phyloP scores from a whole-genome alignment of 2,797 vertebrate species.

The Kryptopterus vitreolus region DNA sequence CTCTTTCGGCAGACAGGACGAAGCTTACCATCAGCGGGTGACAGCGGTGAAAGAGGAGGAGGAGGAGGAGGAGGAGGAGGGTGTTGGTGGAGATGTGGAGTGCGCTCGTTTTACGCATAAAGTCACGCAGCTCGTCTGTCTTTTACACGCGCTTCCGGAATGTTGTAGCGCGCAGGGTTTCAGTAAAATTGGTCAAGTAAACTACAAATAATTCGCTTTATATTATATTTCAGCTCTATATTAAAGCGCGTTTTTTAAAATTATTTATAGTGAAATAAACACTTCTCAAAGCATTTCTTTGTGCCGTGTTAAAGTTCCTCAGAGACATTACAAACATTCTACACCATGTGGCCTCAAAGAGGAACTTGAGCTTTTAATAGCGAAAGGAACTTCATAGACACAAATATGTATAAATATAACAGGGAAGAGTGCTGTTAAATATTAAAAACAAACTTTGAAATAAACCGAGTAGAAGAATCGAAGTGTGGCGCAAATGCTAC shows the following conservation, averaged over 20 bases:
- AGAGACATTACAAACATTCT: background rate
- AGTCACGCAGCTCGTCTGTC: background rate
- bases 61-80: background rate
- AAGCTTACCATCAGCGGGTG: conserved; percentile 8
- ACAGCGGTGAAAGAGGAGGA: background rate
- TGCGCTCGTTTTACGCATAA: background rate
- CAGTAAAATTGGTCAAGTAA: background rate
- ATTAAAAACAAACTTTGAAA: background rate
- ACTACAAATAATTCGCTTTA: too few relatives aligned
- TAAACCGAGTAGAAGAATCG: too few relatives aligned
- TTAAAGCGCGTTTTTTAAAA: background rate
- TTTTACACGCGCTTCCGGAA: background rate
- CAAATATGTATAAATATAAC: background rate
- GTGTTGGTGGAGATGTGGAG: background rate
- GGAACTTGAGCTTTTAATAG: conserved; percentile 9
- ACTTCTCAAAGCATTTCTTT: background rate
- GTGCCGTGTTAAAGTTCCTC: conserved; percentile 12
- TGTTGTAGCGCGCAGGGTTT: background rate
- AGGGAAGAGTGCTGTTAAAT: background rate
- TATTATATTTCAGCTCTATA: too few relatives aligned
- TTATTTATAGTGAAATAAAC: background rate
- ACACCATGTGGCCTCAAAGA: background rate
- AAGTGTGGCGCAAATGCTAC: too few relatives aligned
- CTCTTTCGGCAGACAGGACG: conserved; percentile 2
- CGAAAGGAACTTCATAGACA: background rate